Evolutionary conservation across 2,113 vertebrate species (phyloP).

Genomic region (Apodemus speciosus): DNA sequence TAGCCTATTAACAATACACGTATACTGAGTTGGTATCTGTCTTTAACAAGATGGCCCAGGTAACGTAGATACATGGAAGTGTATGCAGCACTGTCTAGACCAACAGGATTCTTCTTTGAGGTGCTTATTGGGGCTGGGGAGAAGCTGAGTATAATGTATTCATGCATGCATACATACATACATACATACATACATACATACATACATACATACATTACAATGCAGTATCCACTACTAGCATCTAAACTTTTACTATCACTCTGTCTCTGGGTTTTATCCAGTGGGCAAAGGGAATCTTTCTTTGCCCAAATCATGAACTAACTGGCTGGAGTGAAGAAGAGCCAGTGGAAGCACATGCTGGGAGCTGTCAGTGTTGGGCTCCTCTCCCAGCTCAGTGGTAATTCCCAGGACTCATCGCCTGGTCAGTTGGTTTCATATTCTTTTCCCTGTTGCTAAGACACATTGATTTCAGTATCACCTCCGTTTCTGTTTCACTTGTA

Average conservation of each 20-base stretch:
- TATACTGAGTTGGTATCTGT: not conserved
- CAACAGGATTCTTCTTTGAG: not conserved
- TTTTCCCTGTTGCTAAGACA: not conserved
- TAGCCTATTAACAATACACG: not conserved
- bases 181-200: not conserved
- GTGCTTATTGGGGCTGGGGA: not conserved
- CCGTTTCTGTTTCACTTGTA: not conserved
- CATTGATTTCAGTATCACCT: slow-evolving; percentile 11
- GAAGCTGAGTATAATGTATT: not conserved
- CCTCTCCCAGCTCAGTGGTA: not conserved
- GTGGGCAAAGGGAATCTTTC: not conserved
- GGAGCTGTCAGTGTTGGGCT: not conserved
- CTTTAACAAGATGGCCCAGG: not conserved
- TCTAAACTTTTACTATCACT: not conserved
- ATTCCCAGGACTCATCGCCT: not conserved
- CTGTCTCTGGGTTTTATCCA: not conserved
- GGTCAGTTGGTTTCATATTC: not conserved
- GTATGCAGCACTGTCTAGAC: not conserved
- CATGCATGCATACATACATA: not conserved
- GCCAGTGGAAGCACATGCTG: not conserved
- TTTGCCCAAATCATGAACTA: not conserved
- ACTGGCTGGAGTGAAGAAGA: not conserved
- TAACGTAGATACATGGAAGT: not conserved
- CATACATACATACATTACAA: not conserved
- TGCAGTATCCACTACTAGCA: not conserved